Base-by-base conservation (phyloP, 2,797 vertebrate genomes). In the Xenentodon cancila region DNA sequence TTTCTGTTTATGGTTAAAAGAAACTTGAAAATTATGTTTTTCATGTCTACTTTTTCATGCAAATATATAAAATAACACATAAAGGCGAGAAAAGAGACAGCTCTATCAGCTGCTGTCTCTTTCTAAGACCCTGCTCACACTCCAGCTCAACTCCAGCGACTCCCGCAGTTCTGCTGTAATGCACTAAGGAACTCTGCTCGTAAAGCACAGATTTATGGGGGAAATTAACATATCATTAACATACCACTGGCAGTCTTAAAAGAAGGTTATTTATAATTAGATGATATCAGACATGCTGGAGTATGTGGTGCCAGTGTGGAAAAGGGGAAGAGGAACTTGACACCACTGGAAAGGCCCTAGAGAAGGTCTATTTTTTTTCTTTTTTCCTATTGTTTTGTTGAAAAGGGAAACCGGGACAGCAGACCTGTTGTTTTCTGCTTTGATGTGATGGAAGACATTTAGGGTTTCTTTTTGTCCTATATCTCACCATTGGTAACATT, bases 251-350 rank as follows among this genome's bases (percentile, higher is more conserved):
- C 82, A 75, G 74, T 80, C 74, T 81, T 91, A 89, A 90, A 91
- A 89, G 81, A 84, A 91, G 85, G 87, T 88, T 92, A 90, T 91
- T 90, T 89, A 91, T 91, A 93, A 92, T 92, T 90, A 91, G 84
- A 68, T 91, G 89, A 91, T 88, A 92, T 90, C 88, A 89, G 85
- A 92, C 81, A 80, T 80, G 72, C 55, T 48, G 77, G 67, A 59
- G 59, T 49, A 59, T 60, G n/a, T 56, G 59, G 64, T 3, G 67
- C 57, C 63, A 62, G 69, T 63, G 77, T 62, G 73, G 55, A 68
- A 51, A 59, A 49, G 67, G 50, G 63, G 61, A 67, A 67, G 48
- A 71, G 75, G 77, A 87, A 80, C 76, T 73, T 48, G 50, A 47
- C 21, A 50, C 72, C 65, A 68, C 68, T 70, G 77, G 79, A 86